Percentiles rank a stretch among this genome's conserved stretches.
Conservation (phyloP, 2,113 vertebrate genomes). For the Tangachromis dhanisi region DNA sequence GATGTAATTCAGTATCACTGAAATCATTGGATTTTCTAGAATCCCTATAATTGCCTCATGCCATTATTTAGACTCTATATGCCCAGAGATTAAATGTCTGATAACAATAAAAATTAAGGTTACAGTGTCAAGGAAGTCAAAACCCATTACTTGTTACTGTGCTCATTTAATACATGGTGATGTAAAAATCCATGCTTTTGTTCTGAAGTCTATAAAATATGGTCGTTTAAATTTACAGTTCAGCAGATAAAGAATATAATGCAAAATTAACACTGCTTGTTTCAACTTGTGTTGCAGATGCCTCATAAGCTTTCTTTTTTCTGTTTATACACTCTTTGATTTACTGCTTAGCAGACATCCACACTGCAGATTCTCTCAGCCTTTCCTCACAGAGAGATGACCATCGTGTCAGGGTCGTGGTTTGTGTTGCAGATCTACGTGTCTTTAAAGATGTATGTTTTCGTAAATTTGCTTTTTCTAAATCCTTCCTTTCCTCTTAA, state of each 20-base stretch:
- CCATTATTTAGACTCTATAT: background rate
- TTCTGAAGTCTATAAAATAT: background rate
- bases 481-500: background rate
- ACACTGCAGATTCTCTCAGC: conserved; percentile 70
- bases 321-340: background rate
- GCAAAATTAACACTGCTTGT: background rate
- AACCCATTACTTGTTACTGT: background rate
- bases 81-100: background rate
- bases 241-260: background rate
- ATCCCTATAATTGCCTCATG: background rate
- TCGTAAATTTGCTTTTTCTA: background rate
- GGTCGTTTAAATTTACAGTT: background rate
- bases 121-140: background rate
- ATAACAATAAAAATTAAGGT: background rate
- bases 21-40: background rate
- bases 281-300: background rate
- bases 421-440: conserved; percentile 83
- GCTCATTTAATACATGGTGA: background rate
- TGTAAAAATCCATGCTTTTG: background rate
- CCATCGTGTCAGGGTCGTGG: conserved; percentile 80
- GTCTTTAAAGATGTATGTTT: conserved; percentile 85
- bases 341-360: conserved; percentile 63
- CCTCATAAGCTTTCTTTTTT: background rate
- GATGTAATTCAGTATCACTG: background rate
- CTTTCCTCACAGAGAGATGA: conserved; percentile 81